A percentile compares a stretch with the other conserved stretches of the same genome.
These are phyloP conservation scores for Serranus cabrilla DNA, from an alignment of 2,797 vertebrate species.

Conservation along the genomic window DNA sequence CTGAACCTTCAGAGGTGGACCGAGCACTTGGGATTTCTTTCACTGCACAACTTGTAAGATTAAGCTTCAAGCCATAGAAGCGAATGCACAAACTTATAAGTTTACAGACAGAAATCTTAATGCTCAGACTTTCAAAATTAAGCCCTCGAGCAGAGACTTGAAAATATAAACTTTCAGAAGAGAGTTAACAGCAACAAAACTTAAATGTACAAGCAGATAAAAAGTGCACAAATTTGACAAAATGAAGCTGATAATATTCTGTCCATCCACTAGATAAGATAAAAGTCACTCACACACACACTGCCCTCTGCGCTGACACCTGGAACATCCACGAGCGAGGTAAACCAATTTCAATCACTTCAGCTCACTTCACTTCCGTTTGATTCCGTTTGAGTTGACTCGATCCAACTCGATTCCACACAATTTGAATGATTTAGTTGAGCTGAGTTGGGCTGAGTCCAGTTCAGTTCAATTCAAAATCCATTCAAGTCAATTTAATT, in stretches of 20 bases:
- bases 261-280: slow-evolving; percentile 19
- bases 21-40: background rate
- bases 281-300: slow-evolving; percentile 11
- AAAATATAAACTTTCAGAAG: background rate
- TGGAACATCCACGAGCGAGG: slow-evolving; percentile 14
- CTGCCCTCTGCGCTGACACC: slow-evolving; percentile 7
- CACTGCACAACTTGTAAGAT: background rate
- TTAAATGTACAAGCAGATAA: background rate
- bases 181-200: slow-evolving; percentile 5
- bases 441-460: slow-evolving; percentile 45
- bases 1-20: background rate
- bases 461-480: slow-evolving; percentile 68
- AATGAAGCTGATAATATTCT: background rate
- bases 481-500: slow-evolving; percentile 71
- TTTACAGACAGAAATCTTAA: slow-evolving; percentile 11
- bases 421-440: slow-evolving; percentile 57
- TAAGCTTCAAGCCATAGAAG: background rate
- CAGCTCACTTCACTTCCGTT: slow-evolving; percentile 7
- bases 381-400: slow-evolving; percentile 39
- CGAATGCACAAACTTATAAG: background rate
- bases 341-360: slow-evolving; percentile 51
- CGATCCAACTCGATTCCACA: slow-evolving; percentile 38
- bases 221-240: background rate
- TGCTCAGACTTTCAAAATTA: background rate
- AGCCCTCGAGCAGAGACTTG: background rate